phyloP scores from a whole-genome alignment of 2,113 vertebrate genomes.

The Nannobrachium achirus region DNA sequence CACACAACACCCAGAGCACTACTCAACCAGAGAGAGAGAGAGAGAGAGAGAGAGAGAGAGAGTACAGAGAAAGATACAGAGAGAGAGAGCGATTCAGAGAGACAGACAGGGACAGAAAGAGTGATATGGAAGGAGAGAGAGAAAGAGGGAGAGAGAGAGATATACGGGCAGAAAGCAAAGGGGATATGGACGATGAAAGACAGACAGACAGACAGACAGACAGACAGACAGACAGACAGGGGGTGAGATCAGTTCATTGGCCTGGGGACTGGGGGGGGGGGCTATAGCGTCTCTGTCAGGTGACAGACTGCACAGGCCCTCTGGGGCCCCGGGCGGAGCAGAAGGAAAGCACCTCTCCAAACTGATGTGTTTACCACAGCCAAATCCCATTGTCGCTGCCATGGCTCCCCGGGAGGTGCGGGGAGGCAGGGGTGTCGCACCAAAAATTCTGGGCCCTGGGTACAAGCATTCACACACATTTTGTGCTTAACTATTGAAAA shows the following conservation, averaged over 20 bases:
- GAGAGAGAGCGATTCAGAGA: too few species aligned
- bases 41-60: background rate
- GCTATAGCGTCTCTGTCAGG: too few species aligned
- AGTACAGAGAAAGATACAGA: too few species aligned
- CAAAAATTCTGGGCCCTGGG: too few species aligned
- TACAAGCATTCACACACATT: too few species aligned
- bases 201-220: background rate
- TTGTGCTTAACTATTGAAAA: too few species aligned
- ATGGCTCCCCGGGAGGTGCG: slow-evolving; percentile 21
- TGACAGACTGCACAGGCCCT: background rate
- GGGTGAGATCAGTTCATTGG: background rate
- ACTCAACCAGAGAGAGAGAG: background rate
- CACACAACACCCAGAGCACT: background rate
- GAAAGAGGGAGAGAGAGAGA: background rate
- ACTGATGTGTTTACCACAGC: slow-evolving; percentile 25
- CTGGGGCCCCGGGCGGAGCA: slow-evolving; percentile 17
- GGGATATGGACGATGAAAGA: background rate
- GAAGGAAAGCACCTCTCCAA: slow-evolving; percentile 12
- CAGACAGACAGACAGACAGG: background rate
- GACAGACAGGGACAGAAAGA: too few species aligned
- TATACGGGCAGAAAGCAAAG: background rate
- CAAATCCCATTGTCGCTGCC: slow-evolving; percentile 40
- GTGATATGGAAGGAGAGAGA: background rate
- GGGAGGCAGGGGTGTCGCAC: too few species aligned
- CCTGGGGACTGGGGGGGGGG: too few species aligned